phyloP scores from a whole-genome alignment of 2,113 vertebrate genomes.

The Picathartes gymnocephalus region DNA sequence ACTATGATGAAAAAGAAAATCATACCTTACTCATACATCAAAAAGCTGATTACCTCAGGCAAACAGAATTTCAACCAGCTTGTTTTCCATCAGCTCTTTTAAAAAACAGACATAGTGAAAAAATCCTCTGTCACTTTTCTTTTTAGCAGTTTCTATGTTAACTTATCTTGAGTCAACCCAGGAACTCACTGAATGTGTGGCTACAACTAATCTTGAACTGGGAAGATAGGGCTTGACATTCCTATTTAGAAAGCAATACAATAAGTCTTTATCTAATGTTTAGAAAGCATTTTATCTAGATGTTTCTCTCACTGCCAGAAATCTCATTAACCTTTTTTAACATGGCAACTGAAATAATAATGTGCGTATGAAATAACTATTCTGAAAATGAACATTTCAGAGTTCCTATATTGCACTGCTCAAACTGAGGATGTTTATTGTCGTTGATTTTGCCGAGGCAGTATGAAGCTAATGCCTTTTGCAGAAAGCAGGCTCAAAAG shows the following conservation, averaged over 20 bases:
- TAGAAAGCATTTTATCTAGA: background rate
- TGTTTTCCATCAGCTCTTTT: background rate
- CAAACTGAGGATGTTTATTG: background rate
- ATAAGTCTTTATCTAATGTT: background rate
- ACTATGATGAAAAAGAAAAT: background rate
- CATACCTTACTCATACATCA: background rate
- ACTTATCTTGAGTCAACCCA: background rate
- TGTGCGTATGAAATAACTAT: background rate
- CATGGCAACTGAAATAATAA: background rate
- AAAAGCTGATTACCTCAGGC: background rate
- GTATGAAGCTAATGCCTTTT: background rate
- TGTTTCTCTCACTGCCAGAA: background rate
- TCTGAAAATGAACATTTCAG: background rate
- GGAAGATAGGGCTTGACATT: background rate
- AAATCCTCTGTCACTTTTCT: background rate
- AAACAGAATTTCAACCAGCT: conserved; percentile 8
- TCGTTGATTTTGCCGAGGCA: background rate
- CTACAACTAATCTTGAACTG: background rate
- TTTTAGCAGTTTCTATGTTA: background rate
- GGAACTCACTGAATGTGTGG: background rate
- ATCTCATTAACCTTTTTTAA: background rate
- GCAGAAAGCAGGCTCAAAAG: background rate
- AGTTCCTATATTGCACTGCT: background rate
- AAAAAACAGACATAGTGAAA: background rate
- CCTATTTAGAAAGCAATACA: background rate